Evolutionary conservation across 64 coral and sea anemone genomes (phyloP).

Genomic region (Montipora sp.): DNA sequence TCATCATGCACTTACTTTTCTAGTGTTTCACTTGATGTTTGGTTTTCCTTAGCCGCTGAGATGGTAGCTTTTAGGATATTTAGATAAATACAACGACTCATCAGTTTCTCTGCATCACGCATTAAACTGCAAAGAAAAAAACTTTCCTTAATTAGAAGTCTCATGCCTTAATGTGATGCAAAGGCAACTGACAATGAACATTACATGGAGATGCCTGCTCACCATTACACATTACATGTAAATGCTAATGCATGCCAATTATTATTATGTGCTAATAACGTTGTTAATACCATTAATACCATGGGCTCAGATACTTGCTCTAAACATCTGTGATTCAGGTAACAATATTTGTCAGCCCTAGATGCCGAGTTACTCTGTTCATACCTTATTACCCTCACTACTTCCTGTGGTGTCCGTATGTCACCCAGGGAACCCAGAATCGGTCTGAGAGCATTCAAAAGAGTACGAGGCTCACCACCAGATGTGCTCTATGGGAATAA

Average conservation of each 20-base stretch:
- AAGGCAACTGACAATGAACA: too few relatives aligned
- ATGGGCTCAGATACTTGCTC: too few relatives aligned
- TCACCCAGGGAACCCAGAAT: slow-evolving; percentile 82
- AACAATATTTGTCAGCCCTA: too few relatives aligned
- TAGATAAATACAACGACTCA: slow-evolving; percentile 88
- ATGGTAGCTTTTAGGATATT: slow-evolving; percentile 91
- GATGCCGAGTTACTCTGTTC: neutral
- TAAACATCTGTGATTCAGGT: too few relatives aligned
- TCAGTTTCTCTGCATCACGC: slow-evolving; percentile 83
- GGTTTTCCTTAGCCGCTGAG: slow-evolving; percentile 68
- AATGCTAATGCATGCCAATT: too few relatives aligned
- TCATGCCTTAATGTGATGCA: neutral
- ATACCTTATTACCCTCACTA: slow-evolving; percentile 80
- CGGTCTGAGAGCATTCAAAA: slow-evolving; percentile 81
- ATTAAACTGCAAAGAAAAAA: slow-evolving; percentile 65
- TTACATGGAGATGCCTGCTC: too few relatives aligned
- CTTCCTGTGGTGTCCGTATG: slow-evolving; percentile 82
- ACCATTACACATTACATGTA: too few relatives aligned
- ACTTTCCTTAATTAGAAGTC: neutral
- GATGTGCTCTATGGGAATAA: slow-evolving; percentile 66
- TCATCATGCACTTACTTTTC: slow-evolving; percentile 66
- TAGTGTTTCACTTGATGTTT: slow-evolving; percentile 74
- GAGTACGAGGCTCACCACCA: slow-evolving; percentile 76
- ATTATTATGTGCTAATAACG: too few relatives aligned
- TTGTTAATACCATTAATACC: too few relatives aligned